These are phyloP conservation scores for Hyla sarda DNA, from an alignment of 2,113 vertebrate species.

Conservation along the genomic window DNA sequence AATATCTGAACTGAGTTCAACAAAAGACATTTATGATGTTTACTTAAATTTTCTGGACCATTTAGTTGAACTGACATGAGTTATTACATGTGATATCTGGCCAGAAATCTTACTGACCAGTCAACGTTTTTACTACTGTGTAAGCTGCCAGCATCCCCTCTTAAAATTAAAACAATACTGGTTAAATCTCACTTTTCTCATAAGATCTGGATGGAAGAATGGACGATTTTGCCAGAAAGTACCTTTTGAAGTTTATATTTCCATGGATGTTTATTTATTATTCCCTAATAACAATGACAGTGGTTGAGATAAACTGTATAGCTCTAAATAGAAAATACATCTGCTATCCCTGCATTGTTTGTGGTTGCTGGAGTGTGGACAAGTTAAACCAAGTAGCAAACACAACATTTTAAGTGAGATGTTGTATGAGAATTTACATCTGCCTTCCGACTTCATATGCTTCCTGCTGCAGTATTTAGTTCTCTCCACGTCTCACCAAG, in stretches of 20 bases:
- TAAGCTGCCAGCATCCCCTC: conserved; percentile 75
- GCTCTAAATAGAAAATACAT: conserved; percentile 89
- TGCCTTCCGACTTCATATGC: conserved; percentile 65
- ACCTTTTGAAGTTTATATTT: conserved; percentile 88
- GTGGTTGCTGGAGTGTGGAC: conserved; percentile 86
- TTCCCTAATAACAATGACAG: conserved; percentile 84
- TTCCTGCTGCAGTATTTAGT: too few species aligned
- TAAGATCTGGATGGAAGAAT: conserved; percentile 75
- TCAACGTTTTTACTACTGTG: conserved; percentile 72
- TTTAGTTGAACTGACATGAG: conserved; percentile 78
- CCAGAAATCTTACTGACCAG: conserved; percentile 79
- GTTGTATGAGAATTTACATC: conserved; percentile 86
- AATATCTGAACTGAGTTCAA: conserved; percentile 79
- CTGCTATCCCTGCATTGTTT: conserved; percentile 86
- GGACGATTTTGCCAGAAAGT: conserved; percentile 75
- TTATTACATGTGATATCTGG: conserved; percentile 78
- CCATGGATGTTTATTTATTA: conserved; percentile 88
- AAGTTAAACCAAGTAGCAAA: conserved; percentile 85
- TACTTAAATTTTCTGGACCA: conserved; percentile 82
- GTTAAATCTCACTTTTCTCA: conserved; percentile 78
- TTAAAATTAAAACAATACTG: conserved; percentile 66
- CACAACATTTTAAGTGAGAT: conserved; percentile 85
- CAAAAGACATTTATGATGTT: conserved; percentile 85
- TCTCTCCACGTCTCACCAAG: too few species aligned
- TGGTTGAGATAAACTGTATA: conserved; percentile 86